Conservation (phyloP, 1,140 invertebrate genomes). For the Ganaspis sp. region DNA sequence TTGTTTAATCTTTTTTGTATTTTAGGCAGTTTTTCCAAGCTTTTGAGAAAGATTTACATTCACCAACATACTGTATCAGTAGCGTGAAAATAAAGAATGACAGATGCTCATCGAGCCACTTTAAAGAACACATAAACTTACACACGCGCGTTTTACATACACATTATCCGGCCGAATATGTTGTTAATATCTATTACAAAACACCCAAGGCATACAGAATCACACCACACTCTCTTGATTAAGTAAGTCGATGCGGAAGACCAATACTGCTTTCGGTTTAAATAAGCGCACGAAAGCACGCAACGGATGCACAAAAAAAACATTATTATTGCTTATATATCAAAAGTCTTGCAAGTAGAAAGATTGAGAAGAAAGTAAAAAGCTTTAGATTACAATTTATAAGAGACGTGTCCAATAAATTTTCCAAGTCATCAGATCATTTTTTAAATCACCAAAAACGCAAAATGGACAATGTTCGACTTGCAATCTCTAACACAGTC, state of each 20-base stretch:
- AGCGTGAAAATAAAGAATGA: slow-evolving; percentile 29
- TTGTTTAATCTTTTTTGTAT: too few relatives aligned
- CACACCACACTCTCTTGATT: slow-evolving; percentile 45
- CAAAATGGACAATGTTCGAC: slow-evolving; percentile 24
- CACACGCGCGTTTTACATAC: slow-evolving; percentile 20
- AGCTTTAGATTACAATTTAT: not conserved
- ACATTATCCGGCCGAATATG: slow-evolving; percentile 4
- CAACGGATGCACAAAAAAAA: slow-evolving; percentile 41
- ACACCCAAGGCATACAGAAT: slow-evolving; percentile 25
- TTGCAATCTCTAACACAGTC: slow-evolving; percentile 32
- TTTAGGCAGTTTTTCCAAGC: too few relatives aligned
- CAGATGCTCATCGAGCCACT: slow-evolving; percentile 39
- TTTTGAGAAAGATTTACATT: too few relatives aligned
- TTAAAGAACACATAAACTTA: slow-evolving; percentile 41
- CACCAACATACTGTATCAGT: not conserved
- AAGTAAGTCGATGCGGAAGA: slow-evolving; percentile 48
- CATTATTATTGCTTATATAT: not conserved
- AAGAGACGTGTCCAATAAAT: slow-evolving; percentile 20
- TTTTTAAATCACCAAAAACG: slow-evolving; percentile 17
- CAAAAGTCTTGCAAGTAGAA: slow-evolving; percentile 20
- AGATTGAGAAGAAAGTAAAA: slow-evolving; percentile 29
- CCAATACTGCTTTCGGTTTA: slow-evolving; percentile 64
- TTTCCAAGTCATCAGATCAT: slow-evolving; percentile 27
- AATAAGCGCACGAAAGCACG: slow-evolving; percentile 56
- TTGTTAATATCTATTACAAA: slow-evolving; percentile 30